phyloP scores from a whole-genome alignment of 2,113 vertebrate species.

The Gavialis gangeticus region DNA sequence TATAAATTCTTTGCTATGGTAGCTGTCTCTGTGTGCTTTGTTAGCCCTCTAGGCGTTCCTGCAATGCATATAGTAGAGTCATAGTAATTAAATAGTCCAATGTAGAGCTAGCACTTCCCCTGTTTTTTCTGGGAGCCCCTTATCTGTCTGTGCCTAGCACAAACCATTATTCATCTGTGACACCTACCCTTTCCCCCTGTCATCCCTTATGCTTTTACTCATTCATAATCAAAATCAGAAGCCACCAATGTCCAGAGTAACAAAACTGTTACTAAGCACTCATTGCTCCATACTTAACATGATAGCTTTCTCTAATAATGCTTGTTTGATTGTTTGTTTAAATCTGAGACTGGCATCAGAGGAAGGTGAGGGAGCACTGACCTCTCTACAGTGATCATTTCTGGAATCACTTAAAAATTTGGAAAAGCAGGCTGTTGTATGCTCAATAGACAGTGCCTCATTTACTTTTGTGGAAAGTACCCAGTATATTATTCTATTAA shows the following conservation, averaged over 20 bases:
- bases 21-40: background rate
- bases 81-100: background rate
- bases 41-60: background rate
- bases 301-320: background rate
- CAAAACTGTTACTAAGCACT: background rate
- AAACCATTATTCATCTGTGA: background rate
- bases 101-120: background rate
- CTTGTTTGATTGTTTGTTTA: background rate
- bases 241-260: accelerated
- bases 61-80: background rate
- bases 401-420: background rate
- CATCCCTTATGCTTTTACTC: background rate
- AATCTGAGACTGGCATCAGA: background rate
- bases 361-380: background rate
- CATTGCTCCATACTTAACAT: background rate
- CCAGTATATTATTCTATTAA: background rate
- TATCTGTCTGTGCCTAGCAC: background rate
- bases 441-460: background rate
- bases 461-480: background rate
- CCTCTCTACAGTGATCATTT: background rate
- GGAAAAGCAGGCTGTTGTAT: background rate
- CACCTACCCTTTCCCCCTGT: background rate
- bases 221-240: background rate
- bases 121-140: background rate
- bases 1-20: background rate